Percentiles rank a stretch among this genome's conserved stretches.
phyloP scores from a whole-genome alignment of 2,113 vertebrate genomes.

The Gallinago paraguaiae region DNA sequence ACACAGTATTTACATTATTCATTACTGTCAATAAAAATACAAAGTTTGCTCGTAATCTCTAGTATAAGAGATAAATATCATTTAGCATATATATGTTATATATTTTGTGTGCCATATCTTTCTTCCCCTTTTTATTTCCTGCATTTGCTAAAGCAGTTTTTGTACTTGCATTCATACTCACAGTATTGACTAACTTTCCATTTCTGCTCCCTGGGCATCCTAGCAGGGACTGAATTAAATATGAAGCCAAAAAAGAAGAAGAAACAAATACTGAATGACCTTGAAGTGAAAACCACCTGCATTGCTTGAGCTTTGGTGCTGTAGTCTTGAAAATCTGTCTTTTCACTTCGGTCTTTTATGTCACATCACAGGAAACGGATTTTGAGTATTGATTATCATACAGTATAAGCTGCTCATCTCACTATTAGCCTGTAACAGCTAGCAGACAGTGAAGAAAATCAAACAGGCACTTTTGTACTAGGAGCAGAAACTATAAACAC shows the following conservation, averaged over 20 bases:
- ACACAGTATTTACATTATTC: not conserved
- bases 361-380: slow-evolving; percentile 30
- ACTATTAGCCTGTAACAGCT: slow-evolving; percentile 46
- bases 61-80: not conserved
- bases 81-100: not conserved
- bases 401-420: slow-evolving; percentile 52
- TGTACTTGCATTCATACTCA: slow-evolving; percentile 14
- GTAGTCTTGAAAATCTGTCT: slow-evolving; percentile 60
- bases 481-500: slow-evolving; percentile 15
- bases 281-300: slow-evolving; percentile 76
- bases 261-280: slow-evolving; percentile 69
- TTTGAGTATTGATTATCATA: slow-evolving; percentile 71
- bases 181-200: slow-evolving; percentile 49
- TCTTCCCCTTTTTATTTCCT: not conserved
- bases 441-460: slow-evolving; percentile 52
- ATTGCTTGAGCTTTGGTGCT: slow-evolving; percentile 73
- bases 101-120: not conserved
- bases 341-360: slow-evolving; percentile 51
- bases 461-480: slow-evolving; percentile 37
- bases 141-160: slow-evolving; percentile 30
- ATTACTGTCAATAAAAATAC: not conserved
- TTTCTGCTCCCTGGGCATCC: slow-evolving; percentile 34
- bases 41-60: not conserved
- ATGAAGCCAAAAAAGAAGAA: slow-evolving; percentile 36
- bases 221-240: slow-evolving; percentile 61